Evolutionary conservation across 2,113 vertebrate species (phyloP).

Genomic region (Callipepla californica): DNA sequence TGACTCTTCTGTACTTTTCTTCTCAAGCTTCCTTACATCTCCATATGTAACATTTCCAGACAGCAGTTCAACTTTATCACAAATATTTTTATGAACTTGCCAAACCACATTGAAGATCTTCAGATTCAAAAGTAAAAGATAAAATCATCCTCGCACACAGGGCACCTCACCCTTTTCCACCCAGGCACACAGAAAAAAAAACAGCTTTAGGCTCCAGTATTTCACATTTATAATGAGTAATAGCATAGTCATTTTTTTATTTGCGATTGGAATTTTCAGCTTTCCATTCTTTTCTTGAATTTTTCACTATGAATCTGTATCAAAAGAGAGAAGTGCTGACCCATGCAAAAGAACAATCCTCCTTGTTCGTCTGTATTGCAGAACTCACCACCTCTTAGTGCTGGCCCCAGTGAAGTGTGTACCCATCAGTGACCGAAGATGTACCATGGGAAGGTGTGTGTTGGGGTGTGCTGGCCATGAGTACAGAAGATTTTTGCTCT

Average conservation of each 20-base stretch:
- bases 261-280: constrained; percentile 11
- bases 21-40: constrained; percentile 27
- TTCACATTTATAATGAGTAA: constrained; percentile 43
- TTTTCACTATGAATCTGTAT: neutral
- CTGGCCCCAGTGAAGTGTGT: neutral
- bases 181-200: neutral
- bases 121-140: constrained; percentile 53
- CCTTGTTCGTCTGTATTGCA: neutral
- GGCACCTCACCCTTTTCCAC: constrained; percentile 54
- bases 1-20: constrained; percentile 38
- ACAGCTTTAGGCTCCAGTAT: constrained; percentile 36
- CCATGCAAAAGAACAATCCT: neutral
- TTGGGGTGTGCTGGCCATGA: neutral
- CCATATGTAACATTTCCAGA: constrained; percentile 19
- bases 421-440: neutral
- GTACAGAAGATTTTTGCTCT: neutral
- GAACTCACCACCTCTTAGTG: neutral
- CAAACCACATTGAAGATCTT: constrained; percentile 62
- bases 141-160: constrained; percentile 56
- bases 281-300: neutral
- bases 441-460: neutral
- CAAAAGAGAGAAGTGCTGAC: neutral
- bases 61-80: constrained; percentile 35
- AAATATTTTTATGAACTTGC: constrained; percentile 56
- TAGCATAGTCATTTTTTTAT: neutral